Percentiles rank a stretch among this genome's conserved stretches.
phyloP scores from a whole-genome alignment of 2,888 invertebrate genomes.

The Hirtodrosophila trivittata region DNA sequence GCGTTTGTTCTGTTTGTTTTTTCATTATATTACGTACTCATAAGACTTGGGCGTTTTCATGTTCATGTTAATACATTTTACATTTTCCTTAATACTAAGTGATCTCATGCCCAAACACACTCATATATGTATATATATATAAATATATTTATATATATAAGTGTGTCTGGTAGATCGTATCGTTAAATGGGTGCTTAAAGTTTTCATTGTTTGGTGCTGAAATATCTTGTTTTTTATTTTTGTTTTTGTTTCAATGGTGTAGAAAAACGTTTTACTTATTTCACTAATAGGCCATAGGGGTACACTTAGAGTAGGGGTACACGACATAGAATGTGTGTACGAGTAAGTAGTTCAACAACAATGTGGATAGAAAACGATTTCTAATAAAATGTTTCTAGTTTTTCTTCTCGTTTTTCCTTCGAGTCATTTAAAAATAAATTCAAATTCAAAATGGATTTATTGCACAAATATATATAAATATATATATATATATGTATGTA shows the following conservation, averaged over 20 bases:
- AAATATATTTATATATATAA: constrained; percentile 32
- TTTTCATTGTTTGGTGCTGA: constrained; percentile 36
- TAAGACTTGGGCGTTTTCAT: constrained; percentile 84
- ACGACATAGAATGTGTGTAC: constrained; percentile 42
- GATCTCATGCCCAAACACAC: constrained; percentile 8
- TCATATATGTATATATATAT: constrained; percentile 33
- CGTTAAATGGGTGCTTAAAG: constrained; percentile 65
- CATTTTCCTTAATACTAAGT: constrained; percentile 59
- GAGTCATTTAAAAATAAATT: constrained; percentile 71
- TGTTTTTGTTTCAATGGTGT: constrained; percentile 37
- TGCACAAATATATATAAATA: too few relatives aligned
- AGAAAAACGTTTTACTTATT: constrained; percentile 59
- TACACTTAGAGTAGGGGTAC: constrained; percentile 55
- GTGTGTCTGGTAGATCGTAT: constrained; percentile 44
- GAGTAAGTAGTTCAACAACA: constrained; percentile 64
- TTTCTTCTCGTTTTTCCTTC: constrained; percentile 15
- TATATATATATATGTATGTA: too few relatives aligned
- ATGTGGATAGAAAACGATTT: constrained; percentile 68
- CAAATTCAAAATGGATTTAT: constrained; percentile 62
- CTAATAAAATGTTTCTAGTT: constrained; percentile 62
- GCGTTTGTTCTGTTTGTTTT: constrained; percentile 20
- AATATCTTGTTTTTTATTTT: constrained; percentile 33
- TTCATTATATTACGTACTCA: constrained; percentile 78
- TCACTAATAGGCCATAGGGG: constrained; percentile 72
- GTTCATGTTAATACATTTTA: constrained; percentile 70